Evolutionary conservation across 2,113 vertebrate species (phyloP).

Genomic region (Sylvia atricapilla): DNA sequence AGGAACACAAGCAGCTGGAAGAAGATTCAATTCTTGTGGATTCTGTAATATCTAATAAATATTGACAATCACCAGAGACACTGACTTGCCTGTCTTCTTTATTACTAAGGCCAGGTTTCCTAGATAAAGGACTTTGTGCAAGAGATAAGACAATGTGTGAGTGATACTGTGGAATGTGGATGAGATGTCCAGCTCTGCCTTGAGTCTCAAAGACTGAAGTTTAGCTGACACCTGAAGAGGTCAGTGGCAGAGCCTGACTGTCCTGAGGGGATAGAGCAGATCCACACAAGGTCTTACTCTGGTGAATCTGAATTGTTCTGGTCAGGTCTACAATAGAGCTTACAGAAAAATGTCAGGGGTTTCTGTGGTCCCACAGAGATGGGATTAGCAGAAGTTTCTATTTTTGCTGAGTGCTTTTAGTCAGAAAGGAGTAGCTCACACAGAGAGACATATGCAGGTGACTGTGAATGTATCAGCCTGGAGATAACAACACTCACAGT

Average conservation of each 20-base stretch:
- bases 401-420: background rate
- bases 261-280: background rate
- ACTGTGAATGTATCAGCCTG: background rate
- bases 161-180: background rate
- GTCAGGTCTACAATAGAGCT: background rate
- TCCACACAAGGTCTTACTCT: background rate
- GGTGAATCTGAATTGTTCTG: background rate
- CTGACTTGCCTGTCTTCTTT: background rate
- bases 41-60: background rate
- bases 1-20: fast-evolving
- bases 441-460: background rate
- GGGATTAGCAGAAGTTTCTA: background rate
- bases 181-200: background rate
- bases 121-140: background rate
- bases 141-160: background rate
- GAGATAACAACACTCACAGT: background rate
- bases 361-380: background rate
- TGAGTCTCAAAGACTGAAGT: background rate
- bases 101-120: background rate
- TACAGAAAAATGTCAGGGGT: background rate
- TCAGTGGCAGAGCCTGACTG: background rate
- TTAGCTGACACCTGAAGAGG: background rate
- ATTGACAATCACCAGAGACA: background rate
- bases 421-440: background rate
- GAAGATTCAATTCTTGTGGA: background rate